These are phyloP conservation scores for Sinentomon sp. DNA, from an alignment of 2,888 invertebrate genomes.

Conservation along the genomic window DNA sequence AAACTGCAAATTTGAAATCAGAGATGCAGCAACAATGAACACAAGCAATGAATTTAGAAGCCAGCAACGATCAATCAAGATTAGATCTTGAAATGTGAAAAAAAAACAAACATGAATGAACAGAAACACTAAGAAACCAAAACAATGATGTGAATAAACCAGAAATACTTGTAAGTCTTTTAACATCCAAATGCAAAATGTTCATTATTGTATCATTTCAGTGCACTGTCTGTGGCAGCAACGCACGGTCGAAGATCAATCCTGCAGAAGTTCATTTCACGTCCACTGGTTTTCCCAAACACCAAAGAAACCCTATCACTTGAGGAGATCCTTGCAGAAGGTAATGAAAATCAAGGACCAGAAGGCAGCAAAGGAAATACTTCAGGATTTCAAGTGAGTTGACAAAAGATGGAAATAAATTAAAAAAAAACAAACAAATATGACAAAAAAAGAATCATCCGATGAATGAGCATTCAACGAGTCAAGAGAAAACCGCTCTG, in stretches of 20 bases:
- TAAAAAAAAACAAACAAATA: not conserved
- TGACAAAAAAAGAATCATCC: too few species aligned
- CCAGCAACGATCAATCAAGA: too few species aligned
- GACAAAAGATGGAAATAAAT: not conserved
- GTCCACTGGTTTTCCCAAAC: conserved; percentile 32
- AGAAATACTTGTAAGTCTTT: not conserved
- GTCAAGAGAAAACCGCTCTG: too few species aligned
- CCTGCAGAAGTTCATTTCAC: conserved; percentile 45
- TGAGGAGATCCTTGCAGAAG: conserved; percentile 72
- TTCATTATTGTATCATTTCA: conserved; percentile 18
- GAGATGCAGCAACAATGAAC: too few species aligned
- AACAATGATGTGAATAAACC: not conserved
- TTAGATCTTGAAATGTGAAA: too few species aligned
- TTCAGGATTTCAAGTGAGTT: conserved; percentile 15
- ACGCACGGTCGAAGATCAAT: conserved; percentile 57
- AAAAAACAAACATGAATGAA: too few species aligned
- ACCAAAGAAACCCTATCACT: conserved; percentile 48
- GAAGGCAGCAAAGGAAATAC: conserved; percentile 16
- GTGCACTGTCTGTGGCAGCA: conserved; percentile 66
- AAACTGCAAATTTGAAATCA: too few species aligned
- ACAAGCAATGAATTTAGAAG: too few species aligned
- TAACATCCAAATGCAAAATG: not conserved
- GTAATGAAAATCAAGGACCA: conserved; percentile 23
- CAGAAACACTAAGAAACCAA: too few species aligned
- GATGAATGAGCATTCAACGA: too few species aligned